phyloP scores from a whole-genome alignment of 2,113 vertebrate species.

The Thinocorus orbignyianus region DNA sequence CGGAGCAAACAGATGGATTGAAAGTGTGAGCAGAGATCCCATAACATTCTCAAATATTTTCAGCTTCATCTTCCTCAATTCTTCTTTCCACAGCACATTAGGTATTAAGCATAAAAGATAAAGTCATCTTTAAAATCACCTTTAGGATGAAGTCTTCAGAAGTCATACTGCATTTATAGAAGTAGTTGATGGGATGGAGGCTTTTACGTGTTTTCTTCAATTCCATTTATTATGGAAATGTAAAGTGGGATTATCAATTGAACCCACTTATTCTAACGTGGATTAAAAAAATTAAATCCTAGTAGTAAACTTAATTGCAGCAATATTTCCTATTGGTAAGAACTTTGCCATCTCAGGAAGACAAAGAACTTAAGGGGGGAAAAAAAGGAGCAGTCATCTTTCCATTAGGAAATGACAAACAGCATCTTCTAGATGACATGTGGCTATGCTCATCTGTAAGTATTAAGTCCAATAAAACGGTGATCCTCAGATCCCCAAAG shows the following conservation, averaged over 20 bases:
- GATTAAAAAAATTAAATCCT: background rate
- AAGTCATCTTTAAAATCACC: background rate
- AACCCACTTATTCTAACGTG: background rate
- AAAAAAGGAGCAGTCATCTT: background rate
- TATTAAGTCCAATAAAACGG: background rate
- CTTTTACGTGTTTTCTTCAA: background rate
- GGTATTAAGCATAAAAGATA: background rate
- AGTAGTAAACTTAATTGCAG: background rate
- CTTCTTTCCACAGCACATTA: background rate
- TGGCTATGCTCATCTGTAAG: background rate
- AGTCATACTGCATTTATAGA: background rate
- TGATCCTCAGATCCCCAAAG: background rate
- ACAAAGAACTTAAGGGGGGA: background rate
- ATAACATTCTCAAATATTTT: background rate
- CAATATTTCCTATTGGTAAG: background rate
- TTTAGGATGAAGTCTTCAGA: background rate
- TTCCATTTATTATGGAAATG: background rate
- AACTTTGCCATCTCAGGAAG: background rate
- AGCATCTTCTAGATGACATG: background rate
- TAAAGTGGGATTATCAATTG: background rate
- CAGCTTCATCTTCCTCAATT: background rate
- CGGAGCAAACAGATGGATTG: background rate
- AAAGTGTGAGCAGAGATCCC: background rate
- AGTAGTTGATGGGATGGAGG: background rate
- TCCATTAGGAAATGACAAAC: background rate